phyloP scores from a whole-genome alignment of 2,797 vertebrate genomes.

The Petrocephalus schoutedeni region DNA sequence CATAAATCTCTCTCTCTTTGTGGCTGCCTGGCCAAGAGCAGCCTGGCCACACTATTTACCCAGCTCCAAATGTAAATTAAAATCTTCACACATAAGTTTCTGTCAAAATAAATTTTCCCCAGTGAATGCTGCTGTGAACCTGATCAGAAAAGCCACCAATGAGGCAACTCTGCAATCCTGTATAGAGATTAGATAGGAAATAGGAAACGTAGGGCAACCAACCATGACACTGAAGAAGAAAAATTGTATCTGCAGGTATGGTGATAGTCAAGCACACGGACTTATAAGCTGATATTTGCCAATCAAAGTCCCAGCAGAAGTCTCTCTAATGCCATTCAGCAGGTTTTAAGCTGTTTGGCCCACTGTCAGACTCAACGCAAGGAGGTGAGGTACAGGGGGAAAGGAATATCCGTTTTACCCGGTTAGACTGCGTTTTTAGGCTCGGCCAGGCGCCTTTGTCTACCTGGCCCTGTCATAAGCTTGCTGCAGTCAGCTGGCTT shows the following conservation, averaged over 20 bases:
- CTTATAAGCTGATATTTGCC: neutral
- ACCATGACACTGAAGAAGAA: slow-evolving; percentile 43
- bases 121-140: slow-evolving; percentile 38
- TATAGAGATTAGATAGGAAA: slow-evolving; percentile 51
- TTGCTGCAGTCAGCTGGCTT: slow-evolving; percentile 77
- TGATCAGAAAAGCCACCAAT: slow-evolving; percentile 2
- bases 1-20: slow-evolving; percentile 45
- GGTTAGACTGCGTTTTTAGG: slow-evolving; percentile 34
- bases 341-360: neutral
- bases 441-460: slow-evolving; percentile 62
- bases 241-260: neutral
- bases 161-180: slow-evolving; percentile 23
- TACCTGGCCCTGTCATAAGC: slow-evolving; percentile 67
- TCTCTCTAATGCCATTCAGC: neutral
- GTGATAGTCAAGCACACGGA: slow-evolving; percentile 39
- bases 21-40: slow-evolving; percentile 35
- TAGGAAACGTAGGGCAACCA: slow-evolving; percentile 25
- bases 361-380: slow-evolving; percentile 10
- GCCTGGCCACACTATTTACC: slow-evolving; percentile 57
- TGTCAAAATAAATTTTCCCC: slow-evolving; percentile 42
- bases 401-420: neutral
- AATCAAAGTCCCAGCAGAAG: neutral
- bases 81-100: slow-evolving; percentile 39
- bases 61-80: slow-evolving; percentile 36
- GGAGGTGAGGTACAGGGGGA: neutral